phyloP scores from a whole-genome alignment of 2,888 invertebrate genomes.

The Iphiclides podalirius region DNA sequence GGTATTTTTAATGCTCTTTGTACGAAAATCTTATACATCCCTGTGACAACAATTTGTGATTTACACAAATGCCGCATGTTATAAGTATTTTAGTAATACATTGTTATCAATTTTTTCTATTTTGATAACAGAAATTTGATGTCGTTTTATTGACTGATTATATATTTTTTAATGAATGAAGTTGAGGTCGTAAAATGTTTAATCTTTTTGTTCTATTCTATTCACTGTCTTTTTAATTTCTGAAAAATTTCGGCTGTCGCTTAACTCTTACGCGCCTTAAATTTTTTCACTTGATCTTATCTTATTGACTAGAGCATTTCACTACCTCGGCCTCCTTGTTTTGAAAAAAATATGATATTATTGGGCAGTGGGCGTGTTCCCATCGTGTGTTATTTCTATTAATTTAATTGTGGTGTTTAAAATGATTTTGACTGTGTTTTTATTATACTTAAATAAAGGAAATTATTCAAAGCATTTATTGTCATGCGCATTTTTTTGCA shows the following conservation, averaged over 20 bases:
- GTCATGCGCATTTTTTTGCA: too few relatives aligned
- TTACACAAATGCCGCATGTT: background rate
- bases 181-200: conserved; percentile 71
- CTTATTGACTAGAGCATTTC: conserved; percentile 45
- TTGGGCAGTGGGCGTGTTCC: conserved; percentile 33
- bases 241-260: conserved; percentile 14
- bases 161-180: conserved; percentile 54
- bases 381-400: conserved; percentile 45
- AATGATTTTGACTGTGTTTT: conserved; percentile 48
- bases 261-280: conserved; percentile 5
- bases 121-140: background rate
- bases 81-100: conserved; percentile 4
- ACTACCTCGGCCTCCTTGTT: conserved; percentile 70
- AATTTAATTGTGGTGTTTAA: conserved; percentile 47
- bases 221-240: conserved; percentile 15
- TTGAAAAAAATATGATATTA: conserved; percentile 47
- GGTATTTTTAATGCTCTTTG: conserved; percentile 18
- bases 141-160: conserved; percentile 25
- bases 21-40: conserved; percentile 7
- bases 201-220: conserved; percentile 23
- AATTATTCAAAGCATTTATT: background rate
- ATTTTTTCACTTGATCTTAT: conserved; percentile 9
- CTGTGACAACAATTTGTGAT: too few relatives aligned
- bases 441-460: conserved; percentile 50
- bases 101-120: conserved; percentile 3